These are phyloP conservation scores for Hirudinaria manillensis DNA, from an alignment of 2,888 invertebrate genomes.

Conservation along the genomic window DNA sequence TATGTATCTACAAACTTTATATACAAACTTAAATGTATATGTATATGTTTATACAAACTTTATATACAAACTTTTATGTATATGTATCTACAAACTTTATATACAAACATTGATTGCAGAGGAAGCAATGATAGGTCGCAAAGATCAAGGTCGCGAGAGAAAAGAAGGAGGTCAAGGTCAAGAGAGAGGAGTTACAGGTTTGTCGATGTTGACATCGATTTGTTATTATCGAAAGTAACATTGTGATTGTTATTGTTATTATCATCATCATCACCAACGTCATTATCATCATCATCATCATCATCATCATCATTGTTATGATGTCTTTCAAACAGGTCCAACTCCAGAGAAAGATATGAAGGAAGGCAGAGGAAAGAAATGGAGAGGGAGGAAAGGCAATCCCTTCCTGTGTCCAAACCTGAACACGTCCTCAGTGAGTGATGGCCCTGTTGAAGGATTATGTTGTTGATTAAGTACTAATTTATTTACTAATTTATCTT, in stretches of 20 bases:
- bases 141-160: conserved; percentile 15
- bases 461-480: neutral
- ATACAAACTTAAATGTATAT: too few species aligned
- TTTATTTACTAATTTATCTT: neutral
- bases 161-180: conserved; percentile 11
- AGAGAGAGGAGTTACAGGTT: conserved; percentile 8
- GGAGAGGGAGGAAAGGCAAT: neutral
- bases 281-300: neutral
- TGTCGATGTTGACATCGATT: neutral
- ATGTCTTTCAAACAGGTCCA: neutral
- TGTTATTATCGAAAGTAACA: neutral
- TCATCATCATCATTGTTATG: neutral
- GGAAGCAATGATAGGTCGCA: conserved; percentile 10
- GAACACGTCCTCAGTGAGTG: neutral
- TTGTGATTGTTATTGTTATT: neutral
- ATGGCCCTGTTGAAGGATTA: neutral
- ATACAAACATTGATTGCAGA: neutral
- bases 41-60: too few species aligned
- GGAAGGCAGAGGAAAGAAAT: neutral
- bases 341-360: neutral
- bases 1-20: too few species aligned
- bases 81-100: too few species aligned
- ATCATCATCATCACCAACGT: neutral
- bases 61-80: too few species aligned
- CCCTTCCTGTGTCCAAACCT: neutral